These are phyloP conservation scores for Aythya baeri DNA, from an alignment of 2,113 vertebrate genomes.

Conservation along the genomic window DNA sequence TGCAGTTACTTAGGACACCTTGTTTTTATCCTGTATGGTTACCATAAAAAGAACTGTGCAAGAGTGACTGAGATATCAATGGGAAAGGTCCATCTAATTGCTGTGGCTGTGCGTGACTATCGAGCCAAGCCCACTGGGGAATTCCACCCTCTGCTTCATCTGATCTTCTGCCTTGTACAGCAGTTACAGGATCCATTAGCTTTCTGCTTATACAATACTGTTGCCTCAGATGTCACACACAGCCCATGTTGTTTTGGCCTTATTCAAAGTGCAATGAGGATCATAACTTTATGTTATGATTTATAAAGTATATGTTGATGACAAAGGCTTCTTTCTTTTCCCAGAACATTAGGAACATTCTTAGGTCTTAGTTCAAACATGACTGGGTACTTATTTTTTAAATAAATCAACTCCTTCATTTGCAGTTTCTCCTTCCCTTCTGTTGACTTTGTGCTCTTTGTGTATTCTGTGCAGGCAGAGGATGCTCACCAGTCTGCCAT, in stretches of 20 bases:
- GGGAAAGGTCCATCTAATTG: background rate
- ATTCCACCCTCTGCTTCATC: background rate
- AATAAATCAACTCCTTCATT: slow-evolving; percentile 21
- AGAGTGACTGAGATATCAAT: background rate
- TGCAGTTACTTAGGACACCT: background rate
- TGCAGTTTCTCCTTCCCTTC: background rate
- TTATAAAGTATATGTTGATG: background rate
- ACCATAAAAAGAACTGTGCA: background rate
- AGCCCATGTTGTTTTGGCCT: background rate
- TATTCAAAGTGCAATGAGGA: background rate
- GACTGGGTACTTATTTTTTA: background rate
- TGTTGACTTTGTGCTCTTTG: background rate
- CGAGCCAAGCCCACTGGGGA: background rate
- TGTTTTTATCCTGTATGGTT: background rate
- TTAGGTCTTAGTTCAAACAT: background rate
- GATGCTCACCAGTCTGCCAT: background rate
- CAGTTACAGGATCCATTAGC: background rate
- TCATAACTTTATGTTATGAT: background rate
- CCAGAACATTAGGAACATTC: background rate
- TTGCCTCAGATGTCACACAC: background rate
- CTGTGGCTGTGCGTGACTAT: background rate
- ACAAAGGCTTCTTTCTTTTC: slow-evolving; percentile 17
- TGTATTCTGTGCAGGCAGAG: background rate
- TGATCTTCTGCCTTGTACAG: background rate
- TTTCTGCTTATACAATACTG: background rate